Conservation (phyloP, 92 coral and sea anemone species). For the Isaurus tuberculatus region DNA sequence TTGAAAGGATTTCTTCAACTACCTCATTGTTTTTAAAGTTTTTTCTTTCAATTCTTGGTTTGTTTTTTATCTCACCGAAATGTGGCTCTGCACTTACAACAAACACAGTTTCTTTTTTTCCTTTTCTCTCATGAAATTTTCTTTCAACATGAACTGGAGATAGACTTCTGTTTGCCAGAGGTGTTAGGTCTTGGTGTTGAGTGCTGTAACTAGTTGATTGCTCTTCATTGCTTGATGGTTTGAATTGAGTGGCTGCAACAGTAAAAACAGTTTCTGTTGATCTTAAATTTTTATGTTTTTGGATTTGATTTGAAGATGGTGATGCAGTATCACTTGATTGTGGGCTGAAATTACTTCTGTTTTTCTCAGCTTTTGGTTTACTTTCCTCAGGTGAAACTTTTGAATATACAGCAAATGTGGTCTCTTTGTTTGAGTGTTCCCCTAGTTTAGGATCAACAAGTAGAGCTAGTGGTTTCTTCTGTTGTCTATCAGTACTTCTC, state of each 20-base stretch:
- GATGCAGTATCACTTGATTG: not conserved
- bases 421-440: not conserved
- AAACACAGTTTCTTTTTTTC: slow-evolving; percentile 56
- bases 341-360: slow-evolving; percentile 16
- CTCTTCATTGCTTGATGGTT: not conserved
- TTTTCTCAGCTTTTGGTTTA: not conserved
- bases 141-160: slow-evolving; percentile 36
- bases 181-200: not conserved
- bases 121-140: slow-evolving; percentile 15
- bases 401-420: slow-evolving; percentile 21
- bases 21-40: too few species aligned
- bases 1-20: not conserved
- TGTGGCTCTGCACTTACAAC: slow-evolving; percentile 49
- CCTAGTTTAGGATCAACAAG: not conserved
- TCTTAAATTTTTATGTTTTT: not conserved
- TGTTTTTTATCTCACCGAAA: not conserved
- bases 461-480: not conserved
- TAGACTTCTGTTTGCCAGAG: not conserved
- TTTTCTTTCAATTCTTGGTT: not conserved
- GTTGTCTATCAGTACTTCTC: not conserved
- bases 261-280: slow-evolving; percentile 47
- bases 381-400: not conserved
- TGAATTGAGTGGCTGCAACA: slow-evolving; percentile 24
- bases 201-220: not conserved
- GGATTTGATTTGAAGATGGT: slow-evolving; percentile 3